Conservation (phyloP, 2,797 vertebrate genomes). For the Clamator glandarius region DNA sequence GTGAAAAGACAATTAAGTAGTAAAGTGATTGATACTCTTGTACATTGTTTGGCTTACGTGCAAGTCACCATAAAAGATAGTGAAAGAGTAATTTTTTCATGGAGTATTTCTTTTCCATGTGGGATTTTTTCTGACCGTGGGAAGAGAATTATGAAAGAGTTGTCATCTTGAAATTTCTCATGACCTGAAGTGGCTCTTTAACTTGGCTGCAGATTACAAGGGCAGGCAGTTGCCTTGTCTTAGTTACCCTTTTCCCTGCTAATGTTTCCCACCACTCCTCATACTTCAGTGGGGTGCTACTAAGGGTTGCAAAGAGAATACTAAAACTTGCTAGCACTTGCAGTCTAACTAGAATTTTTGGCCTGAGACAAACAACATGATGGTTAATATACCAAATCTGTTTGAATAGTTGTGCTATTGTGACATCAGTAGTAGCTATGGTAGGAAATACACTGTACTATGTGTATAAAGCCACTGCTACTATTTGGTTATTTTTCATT, state of each 20-base stretch:
- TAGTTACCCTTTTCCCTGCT: background rate
- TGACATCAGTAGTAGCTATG: background rate
- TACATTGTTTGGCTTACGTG: background rate
- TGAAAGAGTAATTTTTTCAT: background rate
- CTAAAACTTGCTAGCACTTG: background rate
- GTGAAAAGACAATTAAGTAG: constrained; percentile 22
- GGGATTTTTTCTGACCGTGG: constrained; percentile 59
- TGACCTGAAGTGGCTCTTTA: constrained; percentile 55
- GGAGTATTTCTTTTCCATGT: constrained; percentile 44
- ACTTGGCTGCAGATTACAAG: constrained; percentile 6
- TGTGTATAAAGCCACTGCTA: background rate
- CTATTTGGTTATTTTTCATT: background rate
- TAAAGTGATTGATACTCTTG: constrained; percentile 38
- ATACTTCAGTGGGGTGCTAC: background rate
- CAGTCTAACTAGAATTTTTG: background rate
- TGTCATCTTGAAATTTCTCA: constrained; percentile 61
- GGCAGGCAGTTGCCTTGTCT: constrained; percentile 32
- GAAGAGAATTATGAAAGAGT: constrained; percentile 41
- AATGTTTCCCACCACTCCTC: background rate
- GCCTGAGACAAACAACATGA: background rate
- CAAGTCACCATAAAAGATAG: constrained; percentile 27
- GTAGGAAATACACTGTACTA: background rate
- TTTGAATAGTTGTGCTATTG: background rate
- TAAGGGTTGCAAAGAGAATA: background rate
- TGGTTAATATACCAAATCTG: background rate